Evolutionary conservation across 2,888 invertebrate species (phyloP).

Genomic region (Andrena hattorfiana): DNA sequence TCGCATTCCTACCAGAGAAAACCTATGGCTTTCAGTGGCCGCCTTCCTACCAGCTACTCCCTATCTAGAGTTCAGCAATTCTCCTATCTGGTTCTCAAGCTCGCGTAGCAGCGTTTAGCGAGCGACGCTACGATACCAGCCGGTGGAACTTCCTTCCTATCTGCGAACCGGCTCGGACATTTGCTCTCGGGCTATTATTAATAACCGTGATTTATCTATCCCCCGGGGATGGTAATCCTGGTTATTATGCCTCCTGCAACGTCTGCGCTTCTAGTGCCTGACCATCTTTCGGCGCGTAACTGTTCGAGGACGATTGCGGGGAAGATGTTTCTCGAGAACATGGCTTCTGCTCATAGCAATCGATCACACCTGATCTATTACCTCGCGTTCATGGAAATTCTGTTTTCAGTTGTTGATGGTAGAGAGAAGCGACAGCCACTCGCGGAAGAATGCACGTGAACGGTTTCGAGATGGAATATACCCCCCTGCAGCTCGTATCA

Average conservation of each 20-base stretch:
- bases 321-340: neutral
- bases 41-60: neutral
- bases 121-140: constrained; percentile 32
- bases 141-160: constrained; percentile 44
- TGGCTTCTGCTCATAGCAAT: neutral
- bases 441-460: neutral
- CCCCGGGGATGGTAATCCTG: neutral
- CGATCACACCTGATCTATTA: no score
- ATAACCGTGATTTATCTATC: constrained; percentile 40
- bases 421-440: neutral
- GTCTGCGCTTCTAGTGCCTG: neutral
- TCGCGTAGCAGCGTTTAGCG: constrained; percentile 26
- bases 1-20: constrained; percentile 35
- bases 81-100: constrained; percentile 30
- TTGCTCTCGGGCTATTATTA: constrained; percentile 35
- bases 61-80: constrained; percentile 33
- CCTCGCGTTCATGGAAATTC: neutral
- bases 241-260: constrained; percentile 25
- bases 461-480: constrained; percentile 19
- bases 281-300: neutral
- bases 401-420: neutral
- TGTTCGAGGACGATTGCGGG: neutral
- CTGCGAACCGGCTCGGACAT: constrained; percentile 21
- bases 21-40: constrained; percentile 23
- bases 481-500: constrained; percentile 15